phyloP scores from a whole-genome alignment of 2,797 vertebrate genomes.

The Scomberomorus guttatus region DNA sequence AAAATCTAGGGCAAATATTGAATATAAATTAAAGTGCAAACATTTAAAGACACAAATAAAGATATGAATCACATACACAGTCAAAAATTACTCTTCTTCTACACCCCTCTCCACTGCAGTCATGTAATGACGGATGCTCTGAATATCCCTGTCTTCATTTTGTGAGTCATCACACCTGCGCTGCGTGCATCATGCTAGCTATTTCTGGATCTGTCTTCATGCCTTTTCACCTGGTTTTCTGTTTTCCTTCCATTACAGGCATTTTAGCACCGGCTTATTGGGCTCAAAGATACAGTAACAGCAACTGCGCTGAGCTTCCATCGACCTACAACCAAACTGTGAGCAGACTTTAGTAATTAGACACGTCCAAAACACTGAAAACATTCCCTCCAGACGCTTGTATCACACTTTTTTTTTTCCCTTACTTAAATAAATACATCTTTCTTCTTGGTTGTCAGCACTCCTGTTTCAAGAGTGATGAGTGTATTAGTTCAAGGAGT shows the following conservation, averaged over 20 bases:
- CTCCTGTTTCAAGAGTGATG: constrained; percentile 76
- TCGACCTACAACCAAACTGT: constrained; percentile 24
- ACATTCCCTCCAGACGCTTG: constrained; percentile 60
- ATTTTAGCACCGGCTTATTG: constrained; percentile 49
- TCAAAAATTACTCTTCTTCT: background rate
- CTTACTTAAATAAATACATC: constrained; percentile 75
- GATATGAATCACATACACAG: background rate
- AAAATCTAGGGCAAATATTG: background rate
- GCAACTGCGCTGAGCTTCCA: constrained; percentile 11
- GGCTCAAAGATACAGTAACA: constrained; percentile 53
- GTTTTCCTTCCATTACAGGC: constrained; percentile 47
- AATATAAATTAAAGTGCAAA: background rate
- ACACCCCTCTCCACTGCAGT: constrained; percentile 28
- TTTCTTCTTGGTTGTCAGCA: constrained; percentile 73
- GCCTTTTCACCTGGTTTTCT: constrained; percentile 62
- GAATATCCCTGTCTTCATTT: constrained; percentile 62
- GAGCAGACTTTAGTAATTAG: constrained; percentile 63
- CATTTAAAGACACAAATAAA: constrained; percentile 12
- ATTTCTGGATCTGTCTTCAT: constrained; percentile 70
- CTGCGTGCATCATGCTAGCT: constrained; percentile 69
- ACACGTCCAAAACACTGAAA: constrained; percentile 63
- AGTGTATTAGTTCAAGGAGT: constrained; percentile 82
- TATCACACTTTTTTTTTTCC: constrained; percentile 18
- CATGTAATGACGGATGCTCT: constrained; percentile 50
- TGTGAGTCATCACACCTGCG: constrained; percentile 78